phyloP scores from a whole-genome alignment of 2,888 invertebrate genomes.

The Hemithea aestivaria region DNA sequence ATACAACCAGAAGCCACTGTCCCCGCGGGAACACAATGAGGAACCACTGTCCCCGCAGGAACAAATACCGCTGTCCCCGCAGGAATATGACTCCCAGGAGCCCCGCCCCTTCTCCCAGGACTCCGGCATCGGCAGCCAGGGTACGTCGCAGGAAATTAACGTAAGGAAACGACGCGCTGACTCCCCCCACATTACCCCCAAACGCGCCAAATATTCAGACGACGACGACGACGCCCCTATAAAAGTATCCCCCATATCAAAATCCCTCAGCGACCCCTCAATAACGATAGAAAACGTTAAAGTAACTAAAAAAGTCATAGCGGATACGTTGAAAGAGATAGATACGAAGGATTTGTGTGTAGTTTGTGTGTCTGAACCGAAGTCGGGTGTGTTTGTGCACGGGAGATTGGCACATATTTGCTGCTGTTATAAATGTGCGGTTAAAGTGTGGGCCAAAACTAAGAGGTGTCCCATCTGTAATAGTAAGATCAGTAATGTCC shows the following conservation, averaged over 20 bases:
- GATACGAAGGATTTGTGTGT: conserved; percentile 73
- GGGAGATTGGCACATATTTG: conserved; percentile 83
- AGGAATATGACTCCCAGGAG: too few relatives aligned
- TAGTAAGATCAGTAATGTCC: conserved; percentile 82
- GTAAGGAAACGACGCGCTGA: conserved; percentile 18
- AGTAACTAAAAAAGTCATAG: conserved; percentile 42
- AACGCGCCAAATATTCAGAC: conserved; percentile 49
- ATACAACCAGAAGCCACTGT: too few relatives aligned
- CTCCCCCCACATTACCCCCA: conserved; percentile 28
- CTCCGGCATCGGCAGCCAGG: conserved; percentile 58
- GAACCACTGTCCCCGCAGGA: too few relatives aligned
- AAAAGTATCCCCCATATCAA: conserved; percentile 49
- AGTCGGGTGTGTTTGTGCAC: conserved; percentile 84
- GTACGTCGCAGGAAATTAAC: conserved; percentile 8
- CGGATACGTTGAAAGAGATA: conserved; percentile 45
- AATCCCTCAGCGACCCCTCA: conserved; percentile 66
- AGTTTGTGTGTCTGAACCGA: conserved; percentile 80
- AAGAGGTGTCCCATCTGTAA: conserved; percentile 85
- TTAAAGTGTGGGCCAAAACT: conserved; percentile 81
- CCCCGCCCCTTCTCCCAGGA: conserved; percentile 50
- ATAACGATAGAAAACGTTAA: conserved; percentile 46
- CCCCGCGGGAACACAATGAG: too few relatives aligned
- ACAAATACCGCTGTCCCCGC: conserved; percentile 4
- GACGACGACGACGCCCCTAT: conserved; percentile 35
- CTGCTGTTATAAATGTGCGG: conserved; percentile 85